A percentile compares a stretch with the other conserved stretches of the same genome.
These are phyloP conservation scores for Lamprologus lemairii DNA, from an alignment of 2,113 vertebrate species.

Conservation along the genomic window DNA sequence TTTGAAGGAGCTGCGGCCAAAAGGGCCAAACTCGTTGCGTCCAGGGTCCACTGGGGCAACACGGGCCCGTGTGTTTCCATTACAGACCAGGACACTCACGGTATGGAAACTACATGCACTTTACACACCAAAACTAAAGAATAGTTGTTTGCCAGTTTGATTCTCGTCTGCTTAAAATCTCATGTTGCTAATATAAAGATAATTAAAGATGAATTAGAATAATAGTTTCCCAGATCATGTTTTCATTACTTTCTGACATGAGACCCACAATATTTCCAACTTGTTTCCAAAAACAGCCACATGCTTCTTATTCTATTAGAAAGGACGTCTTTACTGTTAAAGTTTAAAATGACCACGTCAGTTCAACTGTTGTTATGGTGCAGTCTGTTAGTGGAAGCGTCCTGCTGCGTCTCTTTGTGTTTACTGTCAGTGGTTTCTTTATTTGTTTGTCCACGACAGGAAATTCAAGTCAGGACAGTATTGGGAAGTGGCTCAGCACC, in stretches of 20 bases:
- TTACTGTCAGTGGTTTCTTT: not conserved
- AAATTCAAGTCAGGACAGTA: not conserved
- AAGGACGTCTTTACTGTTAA: not conserved
- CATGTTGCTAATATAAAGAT: not conserved
- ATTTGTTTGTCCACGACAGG: conserved; percentile 17
- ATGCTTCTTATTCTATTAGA: not conserved
- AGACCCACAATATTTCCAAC: not conserved
- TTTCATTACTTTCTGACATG: not conserved
- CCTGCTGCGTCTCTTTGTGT: not conserved
- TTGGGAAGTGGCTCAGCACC: conserved; percentile 28
- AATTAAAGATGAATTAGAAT: not conserved
- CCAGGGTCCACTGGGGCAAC: conserved; percentile 14
- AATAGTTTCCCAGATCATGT: not conserved
- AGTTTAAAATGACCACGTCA: not conserved
- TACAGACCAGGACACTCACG: not conserved
- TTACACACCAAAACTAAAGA: not conserved
- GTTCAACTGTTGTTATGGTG: not conserved
- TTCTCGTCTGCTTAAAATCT: not conserved
- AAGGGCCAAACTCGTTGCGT: not conserved
- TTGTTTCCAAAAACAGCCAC: not conserved
- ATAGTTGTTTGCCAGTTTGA: not conserved
- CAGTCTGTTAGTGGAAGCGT: not conserved
- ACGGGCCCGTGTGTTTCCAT: not conserved
- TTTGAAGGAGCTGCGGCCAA: not conserved
- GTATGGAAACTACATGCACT: not conserved